Base-by-base conservation (phyloP, 2,797 vertebrate genomes). In the Podargus strigoides region DNA sequence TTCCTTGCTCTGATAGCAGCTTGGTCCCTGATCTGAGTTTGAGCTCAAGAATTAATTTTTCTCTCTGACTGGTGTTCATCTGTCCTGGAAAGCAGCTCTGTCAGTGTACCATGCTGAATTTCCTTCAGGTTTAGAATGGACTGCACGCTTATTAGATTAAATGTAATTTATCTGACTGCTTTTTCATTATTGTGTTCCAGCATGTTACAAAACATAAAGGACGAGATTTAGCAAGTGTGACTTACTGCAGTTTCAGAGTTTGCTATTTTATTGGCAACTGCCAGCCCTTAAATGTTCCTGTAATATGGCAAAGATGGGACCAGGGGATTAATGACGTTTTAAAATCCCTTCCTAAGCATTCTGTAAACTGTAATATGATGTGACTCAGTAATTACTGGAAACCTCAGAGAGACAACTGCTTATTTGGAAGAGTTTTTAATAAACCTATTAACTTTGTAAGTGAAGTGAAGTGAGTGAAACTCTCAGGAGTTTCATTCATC, bases 291-390 rank as follows among this genome's bases (percentile, higher is more conserved):
- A 87, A 59, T 3, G 0, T 68, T 42, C 78, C 36, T 78, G 30
- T 73, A 82, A 39, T 12, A 58, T 9, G 27, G 26, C 68, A 85
- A 87, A 69, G 42, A 69, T 12, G 62, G 77, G 60, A 77, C 50
- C 58, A 77, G 52, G 78, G 88, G 70, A 94, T 81, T 83, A 93
- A 90, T 87, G 85, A 93, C 75, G 60, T 87, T 96, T 94, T 90
- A 56, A 94, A 95, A 86, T 87, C 47, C 63, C 58, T 88, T 93
- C 50, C 80, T 75, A 87, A 93, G 93, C 84, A 86, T 79, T 94
- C 94, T 94, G 63, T 81, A 87, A 87, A 59, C 47, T 81, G 60
- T 73, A 84, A 86, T 85, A 59, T 56, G 81, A 87, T 91, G 50
- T 91, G 85, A 85, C 58, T 81, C 5, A 5, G 27, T 91, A 93